Percentiles rank a stretch among this genome's conserved stretches.
These are phyloP conservation scores for Oncorhynchus tshawytscha DNA, from an alignment of 2,113 vertebrate genomes.

Conservation along the genomic window DNA sequence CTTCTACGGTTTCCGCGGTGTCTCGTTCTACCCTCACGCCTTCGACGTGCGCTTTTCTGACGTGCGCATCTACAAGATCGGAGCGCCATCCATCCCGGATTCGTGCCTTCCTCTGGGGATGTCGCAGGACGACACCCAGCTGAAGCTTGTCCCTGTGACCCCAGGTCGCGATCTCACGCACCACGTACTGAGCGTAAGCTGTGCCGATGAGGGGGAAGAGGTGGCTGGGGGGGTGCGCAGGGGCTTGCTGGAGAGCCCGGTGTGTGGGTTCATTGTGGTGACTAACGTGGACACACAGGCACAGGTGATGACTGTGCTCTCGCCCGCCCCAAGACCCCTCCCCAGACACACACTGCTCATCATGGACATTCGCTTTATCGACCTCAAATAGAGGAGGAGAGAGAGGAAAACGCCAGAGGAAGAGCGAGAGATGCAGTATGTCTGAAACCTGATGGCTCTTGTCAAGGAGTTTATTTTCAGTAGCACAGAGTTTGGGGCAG, in stretches of 20 bases:
- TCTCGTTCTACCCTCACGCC: slow-evolving; percentile 91
- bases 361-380: slow-evolving; percentile 99
- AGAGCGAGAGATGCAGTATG: background rate
- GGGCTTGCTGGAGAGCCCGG: slow-evolving; percentile 84
- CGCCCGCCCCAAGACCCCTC: slow-evolving; percentile 88
- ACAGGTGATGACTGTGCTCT: slow-evolving; percentile 92
- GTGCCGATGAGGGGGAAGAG: slow-evolving; percentile 82
- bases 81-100: slow-evolving; percentile 94
- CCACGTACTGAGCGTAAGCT: slow-evolving; percentile 94
- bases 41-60: slow-evolving; percentile 96
- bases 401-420: no score
- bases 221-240: slow-evolving; percentile 47
- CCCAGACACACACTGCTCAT: slow-evolving; percentile 93
- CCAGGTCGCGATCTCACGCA: slow-evolving; percentile 95
- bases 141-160: slow-evolving; percentile 93
- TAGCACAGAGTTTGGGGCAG: no score
- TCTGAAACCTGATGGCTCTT: background rate
- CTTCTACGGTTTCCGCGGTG: slow-evolving; percentile 93
- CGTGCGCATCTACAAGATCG: slow-evolving; percentile 97
- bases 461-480: no score
- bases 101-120: slow-evolving; percentile 95
- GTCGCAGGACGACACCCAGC: slow-evolving; percentile 97
- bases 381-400: slow-evolving; percentile 78
- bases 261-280: slow-evolving; percentile 95
- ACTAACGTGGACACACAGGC: slow-evolving; percentile 90